phyloP scores from a whole-genome alignment of 2,113 vertebrate genomes.

The Peromyscus maniculatus region DNA sequence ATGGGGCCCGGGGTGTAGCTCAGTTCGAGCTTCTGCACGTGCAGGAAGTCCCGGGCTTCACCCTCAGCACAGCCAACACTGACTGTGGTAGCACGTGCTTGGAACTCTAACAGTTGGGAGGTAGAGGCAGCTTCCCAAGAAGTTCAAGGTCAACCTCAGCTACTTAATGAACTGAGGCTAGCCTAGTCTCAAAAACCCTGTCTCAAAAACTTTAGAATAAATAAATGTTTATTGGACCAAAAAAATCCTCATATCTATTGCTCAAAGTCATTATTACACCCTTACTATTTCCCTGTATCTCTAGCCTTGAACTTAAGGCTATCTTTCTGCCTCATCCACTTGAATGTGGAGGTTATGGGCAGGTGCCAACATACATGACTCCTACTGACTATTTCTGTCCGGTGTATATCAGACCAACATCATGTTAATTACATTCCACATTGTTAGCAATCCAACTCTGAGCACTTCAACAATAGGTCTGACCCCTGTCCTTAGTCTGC shows the following conservation, averaged over 20 bases:
- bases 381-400: background rate
- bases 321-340: background rate
- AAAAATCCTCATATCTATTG: background rate
- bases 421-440: too few species aligned
- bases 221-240: background rate
- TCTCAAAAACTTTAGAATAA: background rate
- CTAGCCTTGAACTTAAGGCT: background rate
- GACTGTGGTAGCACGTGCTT: background rate
- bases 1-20: background rate
- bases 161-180: background rate
- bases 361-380: background rate
- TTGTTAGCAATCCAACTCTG: background rate
- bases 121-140: background rate
- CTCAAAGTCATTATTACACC: background rate
- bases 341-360: background rate
- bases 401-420: background rate
- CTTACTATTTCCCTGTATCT: constrained; percentile 1
- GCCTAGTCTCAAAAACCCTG: background rate
- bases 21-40: background rate
- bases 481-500: background rate
- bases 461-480: background rate
- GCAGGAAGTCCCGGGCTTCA: background rate
- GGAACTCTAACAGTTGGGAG: background rate
- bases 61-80: background rate
- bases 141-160: background rate